Percentiles rank a stretch among this genome's conserved stretches.
These are phyloP conservation scores for Acanthochromis polyacanthus DNA, from an alignment of 2,113 vertebrate species.

Conservation along the genomic window DNA sequence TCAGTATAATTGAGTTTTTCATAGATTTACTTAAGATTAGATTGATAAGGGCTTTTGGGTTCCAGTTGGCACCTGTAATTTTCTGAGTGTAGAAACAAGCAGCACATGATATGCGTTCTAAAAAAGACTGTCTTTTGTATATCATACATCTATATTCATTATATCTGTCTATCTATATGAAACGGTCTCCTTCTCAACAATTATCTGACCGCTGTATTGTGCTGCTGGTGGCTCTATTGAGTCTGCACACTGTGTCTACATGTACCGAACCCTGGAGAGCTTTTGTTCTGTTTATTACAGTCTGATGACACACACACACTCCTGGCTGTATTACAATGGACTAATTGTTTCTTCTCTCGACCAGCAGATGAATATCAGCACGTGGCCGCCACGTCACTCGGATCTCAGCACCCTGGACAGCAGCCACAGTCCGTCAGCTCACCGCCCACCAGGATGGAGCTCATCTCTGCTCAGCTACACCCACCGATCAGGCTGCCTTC, in stretches of 20 bases:
- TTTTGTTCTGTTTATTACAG: conserved; percentile 16
- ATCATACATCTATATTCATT: no score
- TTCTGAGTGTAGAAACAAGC: no score
- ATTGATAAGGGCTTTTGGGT: no score
- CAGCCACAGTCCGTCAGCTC: conserved; percentile 31
- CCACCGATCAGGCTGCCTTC: neutral
- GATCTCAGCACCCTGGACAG: conserved; percentile 79
- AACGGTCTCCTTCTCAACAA: neutral
- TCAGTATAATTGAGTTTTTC: no score
- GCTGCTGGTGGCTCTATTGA: conserved; percentile 9
- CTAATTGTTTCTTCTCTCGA: conserved; percentile 17
- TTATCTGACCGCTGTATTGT: neutral
- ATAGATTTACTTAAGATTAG: no score
- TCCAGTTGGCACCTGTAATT: no score
- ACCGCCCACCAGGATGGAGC: conserved; percentile 50
- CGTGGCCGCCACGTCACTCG: conserved; percentile 72
- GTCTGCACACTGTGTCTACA: neutral
- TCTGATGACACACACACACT: neutral
- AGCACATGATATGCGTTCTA: no score
- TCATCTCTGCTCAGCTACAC: conserved; percentile 19
- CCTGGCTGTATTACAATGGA: neutral
- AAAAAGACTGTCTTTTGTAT: no score
- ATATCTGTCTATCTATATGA: no score
- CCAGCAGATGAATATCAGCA: conserved; percentile 41
- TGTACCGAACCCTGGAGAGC: neutral